These are phyloP conservation scores for Ptyas mucosa DNA, from an alignment of 2,113 vertebrate species.

Conservation along the genomic window DNA sequence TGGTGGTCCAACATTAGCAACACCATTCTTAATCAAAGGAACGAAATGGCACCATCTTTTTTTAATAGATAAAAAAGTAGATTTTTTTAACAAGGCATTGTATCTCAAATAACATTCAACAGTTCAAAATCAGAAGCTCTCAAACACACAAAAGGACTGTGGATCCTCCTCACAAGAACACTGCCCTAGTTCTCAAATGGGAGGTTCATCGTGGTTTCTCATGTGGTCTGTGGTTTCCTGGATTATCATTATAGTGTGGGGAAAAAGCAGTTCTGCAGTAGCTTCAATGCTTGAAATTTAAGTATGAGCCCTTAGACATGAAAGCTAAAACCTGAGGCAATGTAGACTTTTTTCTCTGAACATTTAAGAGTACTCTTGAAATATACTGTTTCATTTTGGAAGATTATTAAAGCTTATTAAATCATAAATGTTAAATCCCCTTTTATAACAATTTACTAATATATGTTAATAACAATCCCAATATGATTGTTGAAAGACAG, in stretches of 20 bases:
- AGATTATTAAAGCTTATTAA: background rate
- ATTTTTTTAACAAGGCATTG: background rate
- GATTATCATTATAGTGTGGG: background rate
- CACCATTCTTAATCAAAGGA: background rate
- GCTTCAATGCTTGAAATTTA: background rate
- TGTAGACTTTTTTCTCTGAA: background rate
- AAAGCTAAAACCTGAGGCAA: background rate
- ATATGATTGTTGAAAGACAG: background rate
- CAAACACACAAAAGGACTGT: background rate
- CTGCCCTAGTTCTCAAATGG: background rate
- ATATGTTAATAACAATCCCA: background rate
- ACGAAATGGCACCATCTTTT: background rate
- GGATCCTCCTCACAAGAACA: background rate
- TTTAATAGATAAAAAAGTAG: background rate
- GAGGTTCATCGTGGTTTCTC: background rate
- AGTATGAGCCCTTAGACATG: background rate
- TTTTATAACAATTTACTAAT: background rate
- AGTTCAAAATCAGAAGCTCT: background rate
- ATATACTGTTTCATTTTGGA: background rate
- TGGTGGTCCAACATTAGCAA: background rate
- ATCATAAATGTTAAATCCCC: background rate
- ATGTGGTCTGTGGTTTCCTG: background rate
- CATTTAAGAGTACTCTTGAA: background rate
- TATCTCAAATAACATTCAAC: background rate
- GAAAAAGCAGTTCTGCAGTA: background rate